Conservation (phyloP, 2,113 vertebrate genomes). For the Chunga burmeisteri region DNA sequence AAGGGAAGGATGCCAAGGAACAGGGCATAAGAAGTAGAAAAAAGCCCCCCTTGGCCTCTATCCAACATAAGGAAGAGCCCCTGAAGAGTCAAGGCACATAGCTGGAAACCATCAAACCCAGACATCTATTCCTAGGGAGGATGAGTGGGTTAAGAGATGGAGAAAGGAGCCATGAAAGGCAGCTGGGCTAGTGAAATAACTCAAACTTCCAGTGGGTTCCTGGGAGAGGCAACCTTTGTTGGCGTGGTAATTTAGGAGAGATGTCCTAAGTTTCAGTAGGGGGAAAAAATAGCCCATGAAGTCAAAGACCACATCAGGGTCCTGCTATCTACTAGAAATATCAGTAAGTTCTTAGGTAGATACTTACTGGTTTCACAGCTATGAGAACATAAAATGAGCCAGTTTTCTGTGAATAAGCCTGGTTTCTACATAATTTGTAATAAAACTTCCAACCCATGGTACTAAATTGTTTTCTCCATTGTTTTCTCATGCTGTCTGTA, state of each 20-base stretch:
- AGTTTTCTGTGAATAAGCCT: neutral
- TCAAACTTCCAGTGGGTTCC: neutral
- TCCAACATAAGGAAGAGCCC: neutral
- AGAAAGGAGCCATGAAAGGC: neutral
- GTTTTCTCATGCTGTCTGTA: neutral
- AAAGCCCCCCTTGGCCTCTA: neutral
- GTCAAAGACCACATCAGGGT: neutral
- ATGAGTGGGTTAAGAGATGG: neutral
- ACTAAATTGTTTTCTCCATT: neutral
- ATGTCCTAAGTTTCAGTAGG: neutral
- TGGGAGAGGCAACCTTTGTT: neutral
- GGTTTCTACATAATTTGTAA: neutral
- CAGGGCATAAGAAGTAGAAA: neutral
- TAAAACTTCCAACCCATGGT: neutral
- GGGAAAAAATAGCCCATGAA: neutral
- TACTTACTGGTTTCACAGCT: neutral
- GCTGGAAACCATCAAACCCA: neutral
- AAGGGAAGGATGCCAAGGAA: neutral
- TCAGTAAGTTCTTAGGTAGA: neutral
- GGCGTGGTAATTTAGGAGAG: neutral
- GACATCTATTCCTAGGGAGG: neutral
- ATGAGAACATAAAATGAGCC: neutral
- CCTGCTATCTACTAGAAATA: neutral
- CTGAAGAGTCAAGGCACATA: neutral
- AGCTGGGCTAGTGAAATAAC: neutral